Evolutionary conservation across 2,888 invertebrate species (phyloP).

Genomic region (Pterostichus madidus): DNA sequence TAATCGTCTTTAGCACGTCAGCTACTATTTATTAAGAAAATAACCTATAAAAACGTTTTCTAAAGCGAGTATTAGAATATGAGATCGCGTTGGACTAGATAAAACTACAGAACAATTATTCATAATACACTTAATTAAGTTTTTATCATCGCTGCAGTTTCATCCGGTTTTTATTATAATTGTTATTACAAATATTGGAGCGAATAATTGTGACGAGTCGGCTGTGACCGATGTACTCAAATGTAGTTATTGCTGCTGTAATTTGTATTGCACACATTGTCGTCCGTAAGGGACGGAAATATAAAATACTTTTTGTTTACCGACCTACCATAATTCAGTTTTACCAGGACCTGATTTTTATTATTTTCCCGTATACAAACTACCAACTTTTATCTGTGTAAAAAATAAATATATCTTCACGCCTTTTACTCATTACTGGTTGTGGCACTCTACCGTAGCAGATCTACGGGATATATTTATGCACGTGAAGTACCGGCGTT

Average conservation of each 20-base stretch:
- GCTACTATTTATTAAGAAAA: background rate
- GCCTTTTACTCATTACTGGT: no score
- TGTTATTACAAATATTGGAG: slow-evolving; percentile 49
- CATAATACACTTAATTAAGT: slow-evolving; percentile 43
- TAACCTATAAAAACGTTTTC: background rate
- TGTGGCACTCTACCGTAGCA: no score
- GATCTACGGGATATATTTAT: no score
- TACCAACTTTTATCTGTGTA: no score
- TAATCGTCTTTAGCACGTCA: slow-evolving; percentile 30
- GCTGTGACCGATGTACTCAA: slow-evolving; percentile 37
- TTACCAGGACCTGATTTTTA: no score
- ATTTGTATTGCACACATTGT: no score
- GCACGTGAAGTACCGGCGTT: no score
- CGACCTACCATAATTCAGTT: no score
- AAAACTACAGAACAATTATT: slow-evolving; percentile 27
- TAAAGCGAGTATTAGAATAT: slow-evolving; percentile 12
- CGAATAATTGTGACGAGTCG: slow-evolving; percentile 38
- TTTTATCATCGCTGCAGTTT: slow-evolving; percentile 49
- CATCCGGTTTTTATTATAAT: slow-evolving; percentile 51
- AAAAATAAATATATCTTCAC: no score
- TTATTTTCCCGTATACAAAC: no score
- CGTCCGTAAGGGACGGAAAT: no score
- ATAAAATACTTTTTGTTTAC: background rate
- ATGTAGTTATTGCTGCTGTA: slow-evolving; percentile 18
- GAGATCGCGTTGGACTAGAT: background rate